Evolutionary conservation across 2,888 invertebrate genomes (phyloP).

Genomic region (Oxystoma pomonae): DNA sequence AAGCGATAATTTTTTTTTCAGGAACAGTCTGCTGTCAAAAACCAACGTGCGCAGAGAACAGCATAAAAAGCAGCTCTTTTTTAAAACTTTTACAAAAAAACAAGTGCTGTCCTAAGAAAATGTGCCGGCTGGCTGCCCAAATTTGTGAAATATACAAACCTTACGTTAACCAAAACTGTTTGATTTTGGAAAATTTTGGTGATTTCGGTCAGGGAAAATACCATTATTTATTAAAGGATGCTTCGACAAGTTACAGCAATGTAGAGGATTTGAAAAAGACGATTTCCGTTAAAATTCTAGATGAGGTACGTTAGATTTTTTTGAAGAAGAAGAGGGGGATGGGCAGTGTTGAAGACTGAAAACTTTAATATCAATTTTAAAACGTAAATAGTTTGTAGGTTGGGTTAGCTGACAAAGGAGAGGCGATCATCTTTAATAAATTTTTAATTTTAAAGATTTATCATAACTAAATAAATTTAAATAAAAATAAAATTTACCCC

Average conservation of each 20-base stretch:
- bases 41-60: conserved; percentile 10
- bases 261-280: neutral
- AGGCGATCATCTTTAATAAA: no score
- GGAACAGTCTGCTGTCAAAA: conserved; percentile 7
- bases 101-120: conserved; percentile 13
- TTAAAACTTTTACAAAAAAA: conserved; percentile 9
- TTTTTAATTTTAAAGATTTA: no score
- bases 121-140: conserved; percentile 17
- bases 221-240: neutral
- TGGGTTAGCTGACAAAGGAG: no score
- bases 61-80: conserved; percentile 10
- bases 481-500: no score
- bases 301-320: no score
- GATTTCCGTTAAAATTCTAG: neutral
- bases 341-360: no score
- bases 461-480: no score
- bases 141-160: conserved; percentile 23
- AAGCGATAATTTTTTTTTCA: no score
- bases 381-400: no score
- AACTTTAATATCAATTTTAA: no score
- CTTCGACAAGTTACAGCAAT: neutral
- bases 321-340: no score
- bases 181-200: neutral
- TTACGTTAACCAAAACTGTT: conserved; percentile 5
- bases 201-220: neutral